A percentile compares a stretch with the other conserved stretches of the same genome.
Evolutionary conservation across 2,888 invertebrate genomes (phyloP).

Genomic region (Apomyelois bistriatella): DNA sequence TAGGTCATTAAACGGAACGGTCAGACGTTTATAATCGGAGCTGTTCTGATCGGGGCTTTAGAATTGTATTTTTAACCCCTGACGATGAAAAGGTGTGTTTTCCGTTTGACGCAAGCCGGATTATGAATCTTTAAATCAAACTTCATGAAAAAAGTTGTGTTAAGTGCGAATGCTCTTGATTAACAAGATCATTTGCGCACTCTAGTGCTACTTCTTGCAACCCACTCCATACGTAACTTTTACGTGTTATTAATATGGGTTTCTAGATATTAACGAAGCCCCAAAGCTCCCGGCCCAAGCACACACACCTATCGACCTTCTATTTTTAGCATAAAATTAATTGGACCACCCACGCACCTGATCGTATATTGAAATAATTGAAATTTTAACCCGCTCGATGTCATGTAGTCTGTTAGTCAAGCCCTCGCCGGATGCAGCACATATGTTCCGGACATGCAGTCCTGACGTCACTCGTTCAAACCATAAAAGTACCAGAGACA

Average conservation of each 20-base stretch:
- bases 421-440: not conserved
- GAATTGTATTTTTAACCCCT: conserved; percentile 1
- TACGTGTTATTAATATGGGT: no score
- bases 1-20: conserved; percentile 61
- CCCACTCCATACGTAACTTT: no score
- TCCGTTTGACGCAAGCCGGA: no score
- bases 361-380: not conserved
- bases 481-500: not conserved
- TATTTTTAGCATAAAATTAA: not conserved
- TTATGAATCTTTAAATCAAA: no score
- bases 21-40: conserved; percentile 28
- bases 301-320: not conserved
- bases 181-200: no score
- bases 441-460: not conserved
- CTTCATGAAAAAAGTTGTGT: no score
- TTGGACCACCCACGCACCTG: not conserved
- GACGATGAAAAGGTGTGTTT: no score
- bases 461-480: not conserved
- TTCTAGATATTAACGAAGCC: no score
- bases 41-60: conserved; percentile 19
- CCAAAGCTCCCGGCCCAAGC: no score
- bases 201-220: no score
- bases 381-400: not conserved
- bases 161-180: no score
- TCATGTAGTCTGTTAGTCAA: not conserved